Evolutionary conservation across 2,888 invertebrate genomes (phyloP), one percentile per base, ranked within the genome.

Genomic region (Isoperla grammatica): DNA sequence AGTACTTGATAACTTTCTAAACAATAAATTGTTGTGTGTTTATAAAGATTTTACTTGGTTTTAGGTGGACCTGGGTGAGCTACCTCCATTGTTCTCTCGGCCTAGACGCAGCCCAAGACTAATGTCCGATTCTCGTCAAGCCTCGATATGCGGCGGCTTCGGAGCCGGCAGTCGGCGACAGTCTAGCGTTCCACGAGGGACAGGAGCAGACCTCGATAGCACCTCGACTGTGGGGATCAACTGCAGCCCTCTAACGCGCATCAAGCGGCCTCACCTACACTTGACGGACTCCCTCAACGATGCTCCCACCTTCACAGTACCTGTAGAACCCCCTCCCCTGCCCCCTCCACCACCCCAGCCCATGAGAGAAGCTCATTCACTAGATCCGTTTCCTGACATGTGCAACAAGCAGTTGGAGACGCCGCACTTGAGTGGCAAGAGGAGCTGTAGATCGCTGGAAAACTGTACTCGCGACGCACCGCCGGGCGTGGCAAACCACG

Each of bases 61-160:
- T 39, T 57, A 71, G 71, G 70, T 70, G n/a, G 87, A 89, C 68
- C 78, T 86, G 63, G 83, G 82, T 56, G 87, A 89, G 66, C 72
- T 84, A 66, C 86, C 90, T 5, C 92, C 91, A 0, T 74, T 93
- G 48, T 93, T 93, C 74, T 90, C 90, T 70, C 82, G 90, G 42
- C 90, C 91, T 29, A 79, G 90, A 19, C 80, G 86, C 65, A 90
- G 89, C 72, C 91, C 91, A 0, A 84, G 88, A 67, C 74, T 90
- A 61, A 82, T 86, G 57, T 77, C 80, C n/a, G 89, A 89, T 67
- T 89, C 89, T 0, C 79, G 90, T 48, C 89, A 89, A 67, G 83
- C 89, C 0, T 90, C 89, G 3, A 75, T 89, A 43, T 81, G 86
- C 71, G 87, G 85, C 68, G 79, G 78, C 1, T 74, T 72, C 11